Percentiles rank a stretch among this genome's conserved stretches.
Evolutionary conservation across 2,113 vertebrate species (phyloP).

Genomic region (Equus przewalskii): DNA sequence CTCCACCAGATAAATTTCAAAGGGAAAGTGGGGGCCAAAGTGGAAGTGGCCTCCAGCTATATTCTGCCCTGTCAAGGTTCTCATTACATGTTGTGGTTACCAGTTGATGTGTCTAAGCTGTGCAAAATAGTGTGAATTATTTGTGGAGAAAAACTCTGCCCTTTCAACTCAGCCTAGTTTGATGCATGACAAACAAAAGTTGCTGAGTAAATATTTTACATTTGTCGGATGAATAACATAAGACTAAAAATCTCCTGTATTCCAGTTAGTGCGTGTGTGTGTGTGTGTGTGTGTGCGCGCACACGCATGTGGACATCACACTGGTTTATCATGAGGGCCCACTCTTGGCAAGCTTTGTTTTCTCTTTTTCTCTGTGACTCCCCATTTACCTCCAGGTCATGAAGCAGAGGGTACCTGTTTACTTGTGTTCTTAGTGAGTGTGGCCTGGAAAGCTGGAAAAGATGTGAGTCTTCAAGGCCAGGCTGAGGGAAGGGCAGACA

Average conservation of each 20-base stretch:
- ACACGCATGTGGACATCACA: background rate
- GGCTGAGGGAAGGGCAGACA: background rate
- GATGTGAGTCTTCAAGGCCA: no score
- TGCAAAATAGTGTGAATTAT: background rate
- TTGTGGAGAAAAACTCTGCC: background rate
- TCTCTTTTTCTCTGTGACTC: no score
- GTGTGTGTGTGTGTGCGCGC: background rate
- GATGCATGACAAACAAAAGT: background rate
- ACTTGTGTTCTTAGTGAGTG: background rate
- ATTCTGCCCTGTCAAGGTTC: accelerated
- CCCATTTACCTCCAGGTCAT: accelerated
- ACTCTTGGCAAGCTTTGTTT: background rate
- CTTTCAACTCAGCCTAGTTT: background rate
- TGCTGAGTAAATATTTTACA: background rate
- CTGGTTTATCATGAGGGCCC: background rate
- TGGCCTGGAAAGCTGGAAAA: no score
- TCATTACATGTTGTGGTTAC: background rate
- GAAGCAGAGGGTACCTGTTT: no score
- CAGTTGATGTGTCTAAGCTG: background rate
- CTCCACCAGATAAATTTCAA: background rate
- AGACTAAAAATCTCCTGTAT: background rate
- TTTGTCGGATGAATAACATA: background rate
- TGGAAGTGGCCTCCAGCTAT: accelerated
- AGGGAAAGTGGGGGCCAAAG: background rate
- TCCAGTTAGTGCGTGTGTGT: background rate